Percentiles rank a stretch among this genome's conserved stretches.
Conservation (phyloP, 2,888 invertebrate species). For the Aphidius colemani region DNA sequence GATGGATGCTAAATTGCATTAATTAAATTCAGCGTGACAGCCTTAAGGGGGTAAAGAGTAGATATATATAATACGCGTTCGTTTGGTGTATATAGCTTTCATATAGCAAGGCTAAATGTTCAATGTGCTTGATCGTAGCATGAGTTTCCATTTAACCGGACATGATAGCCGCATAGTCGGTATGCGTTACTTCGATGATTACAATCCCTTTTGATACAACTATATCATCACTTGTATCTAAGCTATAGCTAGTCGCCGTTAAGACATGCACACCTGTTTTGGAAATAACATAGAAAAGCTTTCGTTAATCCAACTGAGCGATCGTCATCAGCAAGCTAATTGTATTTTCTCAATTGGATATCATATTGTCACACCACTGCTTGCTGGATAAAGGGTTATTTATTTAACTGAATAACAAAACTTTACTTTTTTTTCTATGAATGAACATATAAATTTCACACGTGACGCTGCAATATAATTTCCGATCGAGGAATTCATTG, state of each 20-base stretch:
- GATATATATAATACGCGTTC: constrained; percentile 43
- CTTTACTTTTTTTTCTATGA: no score
- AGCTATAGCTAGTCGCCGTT: background rate
- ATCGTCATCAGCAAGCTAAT: no score
- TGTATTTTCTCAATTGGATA: background rate
- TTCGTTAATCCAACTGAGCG: no score
- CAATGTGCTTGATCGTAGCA: constrained; percentile 47
- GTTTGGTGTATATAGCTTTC: constrained; percentile 38
- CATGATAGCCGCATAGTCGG: constrained; percentile 20
- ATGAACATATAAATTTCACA: no score
- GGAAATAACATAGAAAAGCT: background rate
- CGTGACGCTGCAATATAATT: no score
- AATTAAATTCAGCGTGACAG: constrained; percentile 59
- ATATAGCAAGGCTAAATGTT: constrained; percentile 14
- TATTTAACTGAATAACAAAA: no score
- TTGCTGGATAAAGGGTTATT: no score
- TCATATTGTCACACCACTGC: no score
- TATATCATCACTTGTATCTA: no score
- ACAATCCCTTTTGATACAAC: constrained; percentile 27
- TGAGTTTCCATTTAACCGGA: constrained; percentile 49
- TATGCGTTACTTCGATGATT: constrained; percentile 57
- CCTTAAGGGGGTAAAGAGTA: constrained; percentile 31
- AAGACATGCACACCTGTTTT: constrained; percentile 31
- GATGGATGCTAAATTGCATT: constrained; percentile 60
- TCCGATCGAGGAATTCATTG: no score